Percentiles rank a stretch among this genome's conserved stretches.
These are phyloP conservation scores for Leptinotarsa defecta DNA, from an alignment of 1,140 invertebrate species.

Conservation along the genomic window DNA sequence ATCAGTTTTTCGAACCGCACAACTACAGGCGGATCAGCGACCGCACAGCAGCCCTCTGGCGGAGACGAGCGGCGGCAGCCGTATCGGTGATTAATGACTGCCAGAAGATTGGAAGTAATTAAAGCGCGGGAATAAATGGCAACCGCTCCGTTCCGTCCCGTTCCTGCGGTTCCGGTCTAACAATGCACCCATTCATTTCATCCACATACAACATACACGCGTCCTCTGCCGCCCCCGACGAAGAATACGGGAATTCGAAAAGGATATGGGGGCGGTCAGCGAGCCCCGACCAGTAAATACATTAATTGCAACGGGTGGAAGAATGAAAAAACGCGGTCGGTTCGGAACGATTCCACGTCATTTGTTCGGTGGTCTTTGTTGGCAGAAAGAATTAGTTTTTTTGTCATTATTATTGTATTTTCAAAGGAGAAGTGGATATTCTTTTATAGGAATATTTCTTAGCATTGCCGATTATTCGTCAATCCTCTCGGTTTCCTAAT, in stretches of 20 bases:
- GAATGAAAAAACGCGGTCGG: neutral
- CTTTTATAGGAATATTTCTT: too few relatives aligned
- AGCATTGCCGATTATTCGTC: too few relatives aligned
- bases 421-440: too few relatives aligned
- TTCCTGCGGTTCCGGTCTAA: constrained; percentile 55
- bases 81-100: constrained; percentile 55
- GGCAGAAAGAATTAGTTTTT: too few relatives aligned
- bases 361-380: too few relatives aligned
- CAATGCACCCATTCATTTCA: constrained; percentile 53
- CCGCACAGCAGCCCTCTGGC: neutral
- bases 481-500: too few relatives aligned
- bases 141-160: constrained; percentile 54
- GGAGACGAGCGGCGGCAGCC: constrained; percentile 9
- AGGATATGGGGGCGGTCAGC: neutral
- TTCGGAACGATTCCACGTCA: neutral
- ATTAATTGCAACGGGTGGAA: neutral
- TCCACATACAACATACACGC: constrained; percentile 41
- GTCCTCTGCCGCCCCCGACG: neutral
- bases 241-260: neutral
- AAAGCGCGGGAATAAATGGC: constrained; percentile 57
- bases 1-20: neutral
- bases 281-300: neutral
- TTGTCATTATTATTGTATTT: too few relatives aligned
- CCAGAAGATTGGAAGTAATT: constrained; percentile 58
- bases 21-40: neutral